A percentile compares a stretch with the other conserved stretches of the same genome.
phyloP scores from a whole-genome alignment of 2,113 vertebrate genomes.

The Erinaceus europaeus region DNA sequence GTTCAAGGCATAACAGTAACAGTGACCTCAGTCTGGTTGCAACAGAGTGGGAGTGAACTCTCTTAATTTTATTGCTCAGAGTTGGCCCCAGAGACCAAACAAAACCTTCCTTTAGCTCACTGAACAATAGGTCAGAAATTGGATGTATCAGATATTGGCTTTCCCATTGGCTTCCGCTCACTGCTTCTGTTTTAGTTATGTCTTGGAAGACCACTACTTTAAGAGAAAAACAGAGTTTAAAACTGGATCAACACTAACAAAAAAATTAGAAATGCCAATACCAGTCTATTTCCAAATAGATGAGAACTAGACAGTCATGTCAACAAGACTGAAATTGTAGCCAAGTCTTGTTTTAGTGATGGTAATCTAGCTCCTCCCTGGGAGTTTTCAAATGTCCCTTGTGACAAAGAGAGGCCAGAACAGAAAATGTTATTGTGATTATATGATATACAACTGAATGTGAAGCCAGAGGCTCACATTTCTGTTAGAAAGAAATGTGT shows the following conservation, averaged over 20 bases:
- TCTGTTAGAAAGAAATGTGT: not conserved
- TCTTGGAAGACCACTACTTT: conserved; percentile 31
- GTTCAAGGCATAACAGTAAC: conserved; percentile 17
- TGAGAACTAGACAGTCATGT: not conserved
- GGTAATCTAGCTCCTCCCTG: not conserved
- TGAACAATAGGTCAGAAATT: conserved; percentile 22
- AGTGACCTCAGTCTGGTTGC: conserved; percentile 29
- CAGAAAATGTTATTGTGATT: conserved; percentile 29
- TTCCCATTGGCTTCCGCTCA: not conserved
- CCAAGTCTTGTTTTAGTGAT: not conserved
- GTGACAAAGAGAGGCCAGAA: not conserved
- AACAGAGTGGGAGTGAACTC: conserved; percentile 15
- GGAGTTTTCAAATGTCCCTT: conserved; percentile 11
- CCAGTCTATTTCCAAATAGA: conserved; percentile 8
- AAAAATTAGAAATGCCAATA: conserved; percentile 19
- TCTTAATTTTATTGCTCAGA: conserved; percentile 44
- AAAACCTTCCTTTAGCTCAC: conserved; percentile 23
- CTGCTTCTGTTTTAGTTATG: not conserved
- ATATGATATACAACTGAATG: not conserved
- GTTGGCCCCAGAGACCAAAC: not conserved
- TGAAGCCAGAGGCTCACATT: conserved; percentile 9
- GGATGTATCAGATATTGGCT: not conserved
- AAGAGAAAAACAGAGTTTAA: conserved; percentile 48
- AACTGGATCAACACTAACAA: conserved; percentile 41
- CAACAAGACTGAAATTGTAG: not conserved